Evolutionary conservation across 2,113 vertebrate genomes (phyloP), one percentile per base, ranked within the genome.

Genomic region (Gasterosteus nipponicus): DNA sequence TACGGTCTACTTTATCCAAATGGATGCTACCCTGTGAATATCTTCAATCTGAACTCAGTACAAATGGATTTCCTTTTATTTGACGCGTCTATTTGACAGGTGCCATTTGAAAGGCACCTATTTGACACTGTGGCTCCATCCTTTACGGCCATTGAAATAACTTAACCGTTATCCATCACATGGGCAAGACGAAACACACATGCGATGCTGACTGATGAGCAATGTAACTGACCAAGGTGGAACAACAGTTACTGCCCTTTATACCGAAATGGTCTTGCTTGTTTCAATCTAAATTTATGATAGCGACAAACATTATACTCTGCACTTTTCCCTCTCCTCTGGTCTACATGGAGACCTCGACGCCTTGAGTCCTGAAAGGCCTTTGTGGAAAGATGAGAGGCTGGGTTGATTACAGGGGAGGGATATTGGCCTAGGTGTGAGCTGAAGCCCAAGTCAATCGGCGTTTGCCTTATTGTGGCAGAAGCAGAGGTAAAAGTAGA

Each of bases 391-490:
- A 73, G 10, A 77, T 69, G 35, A 85, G 75, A 44, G 46, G 54
- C 74, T n/a, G 1, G 59, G 33, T 49, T 86, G 73, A 85, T 84
- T 82, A 71, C 74, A 74, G 62, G 33, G 57, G 38, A 74, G 46
- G 39, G n/a, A 33, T 66, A 75, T 51, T 42, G 61, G 56, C 41
- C 44, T 56, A 78, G 62, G 61, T 80, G 41, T 51, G 61, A 81
- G 46, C 39, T 80, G 62, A 79, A 76, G 74, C 46, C n/a, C 1
- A 26, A 66, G 75, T 81, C 77, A 82, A 80, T 73, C 70, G 69
- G 31, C 1, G 18, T 70, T 78, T 53, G 42, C 75, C 73, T 85
- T 73, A 75, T 83, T 83, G 75, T 75, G 46, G 53, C 66, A 57
- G 56, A 69, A 65, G 75, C 26, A 57, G 46, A 73, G 53, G 70